A percentile compares a stretch with the other conserved stretches of the same genome.
phyloP scores from a whole-genome alignment of 2,797 vertebrate species.

The Pipistrellus kuhlii region DNA sequence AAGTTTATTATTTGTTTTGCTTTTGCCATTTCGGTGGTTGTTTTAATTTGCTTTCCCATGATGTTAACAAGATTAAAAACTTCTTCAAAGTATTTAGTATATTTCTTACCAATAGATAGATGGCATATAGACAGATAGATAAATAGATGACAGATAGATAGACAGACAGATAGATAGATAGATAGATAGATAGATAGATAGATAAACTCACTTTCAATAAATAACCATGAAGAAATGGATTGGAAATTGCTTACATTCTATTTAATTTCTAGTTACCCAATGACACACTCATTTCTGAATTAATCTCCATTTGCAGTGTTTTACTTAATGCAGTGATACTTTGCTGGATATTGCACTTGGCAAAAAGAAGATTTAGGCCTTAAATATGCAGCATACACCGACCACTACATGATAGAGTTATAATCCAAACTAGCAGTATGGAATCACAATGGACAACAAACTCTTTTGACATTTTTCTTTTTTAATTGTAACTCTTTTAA shows the following conservation, averaged over 20 bases:
- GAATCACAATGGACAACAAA: background rate
- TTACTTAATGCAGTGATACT: background rate
- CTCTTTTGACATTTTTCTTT: background rate
- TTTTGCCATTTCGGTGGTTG: background rate
- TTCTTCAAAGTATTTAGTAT: background rate
- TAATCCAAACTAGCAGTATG: background rate
- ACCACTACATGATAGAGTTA: background rate
- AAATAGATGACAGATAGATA: background rate
- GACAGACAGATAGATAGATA: background rate
- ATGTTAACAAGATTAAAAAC: background rate
- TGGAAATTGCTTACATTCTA: background rate
- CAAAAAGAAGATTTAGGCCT: background rate
- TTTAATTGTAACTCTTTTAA: background rate
- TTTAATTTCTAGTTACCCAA: background rate
- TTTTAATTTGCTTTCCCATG: constrained; percentile 4
- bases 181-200: background rate
- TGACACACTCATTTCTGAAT: background rate
- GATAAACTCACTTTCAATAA: background rate
- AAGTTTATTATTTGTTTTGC: background rate
- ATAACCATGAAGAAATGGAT: background rate
- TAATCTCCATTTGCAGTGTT: background rate
- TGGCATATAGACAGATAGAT: background rate
- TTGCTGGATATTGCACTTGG: background rate
- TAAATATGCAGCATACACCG: background rate
- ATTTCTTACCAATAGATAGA: background rate